Conservation (phyloP, 2,113 vertebrate species). For the Tringa solitaria region DNA sequence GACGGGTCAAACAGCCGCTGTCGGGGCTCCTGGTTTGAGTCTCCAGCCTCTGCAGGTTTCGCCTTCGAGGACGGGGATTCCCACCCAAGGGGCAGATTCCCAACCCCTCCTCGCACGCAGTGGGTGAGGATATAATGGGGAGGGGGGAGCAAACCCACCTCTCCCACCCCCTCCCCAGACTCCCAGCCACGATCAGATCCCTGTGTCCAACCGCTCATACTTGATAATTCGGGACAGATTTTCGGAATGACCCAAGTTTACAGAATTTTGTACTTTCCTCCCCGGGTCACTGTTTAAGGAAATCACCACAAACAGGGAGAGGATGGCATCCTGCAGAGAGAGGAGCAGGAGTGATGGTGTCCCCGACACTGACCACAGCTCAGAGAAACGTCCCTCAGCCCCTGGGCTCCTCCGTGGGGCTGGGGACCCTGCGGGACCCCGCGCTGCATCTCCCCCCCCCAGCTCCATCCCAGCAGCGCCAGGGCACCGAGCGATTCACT, state of each 20-base stretch:
- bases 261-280: not conserved
- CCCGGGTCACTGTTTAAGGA: not conserved
- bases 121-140: fast-evolving
- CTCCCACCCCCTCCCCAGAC: fast-evolving
- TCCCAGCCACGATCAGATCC: not conserved
- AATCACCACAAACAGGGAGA: not conserved
- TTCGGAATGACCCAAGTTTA: not conserved
- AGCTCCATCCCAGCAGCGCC: fast-evolving
- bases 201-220: fast-evolving
- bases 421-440: not conserved
- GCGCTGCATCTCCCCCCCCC: not conserved
- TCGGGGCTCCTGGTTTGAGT: fast-evolving
- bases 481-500: fast-evolving
- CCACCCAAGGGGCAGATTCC: not conserved
- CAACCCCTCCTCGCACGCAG: not conserved
- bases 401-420: not conserved
- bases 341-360: fast-evolving
- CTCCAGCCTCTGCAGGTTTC: fast-evolving
- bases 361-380: not conserved
- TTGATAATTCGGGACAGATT: not conserved
- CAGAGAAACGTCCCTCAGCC: not conserved
- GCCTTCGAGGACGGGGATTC: not conserved
- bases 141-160: not conserved
- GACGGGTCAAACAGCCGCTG: fast-evolving
- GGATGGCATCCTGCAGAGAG: not conserved